Conservation (phyloP, 2,113 vertebrate genomes). For the Rhinichthys klamathensis region DNA sequence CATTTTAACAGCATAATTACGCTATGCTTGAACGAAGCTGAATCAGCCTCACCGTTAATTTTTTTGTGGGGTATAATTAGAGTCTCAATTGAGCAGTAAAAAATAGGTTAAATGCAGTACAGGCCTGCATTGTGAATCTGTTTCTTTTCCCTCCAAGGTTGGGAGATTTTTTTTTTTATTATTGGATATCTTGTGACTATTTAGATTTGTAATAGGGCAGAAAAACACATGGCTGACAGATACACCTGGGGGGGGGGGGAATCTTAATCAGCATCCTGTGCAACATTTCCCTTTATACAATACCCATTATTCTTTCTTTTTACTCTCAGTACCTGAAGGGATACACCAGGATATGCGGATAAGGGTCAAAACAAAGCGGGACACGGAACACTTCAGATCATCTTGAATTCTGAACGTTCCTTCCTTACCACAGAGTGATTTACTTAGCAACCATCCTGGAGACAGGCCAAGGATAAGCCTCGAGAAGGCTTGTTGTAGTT, state of each 20-base stretch:
- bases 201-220: slow-evolving; percentile 58
- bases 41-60: slow-evolving; percentile 67
- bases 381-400: slow-evolving; percentile 66
- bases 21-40: slow-evolving; percentile 60
- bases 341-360: slow-evolving; percentile 27
- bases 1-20: slow-evolving; percentile 65
- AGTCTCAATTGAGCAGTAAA: slow-evolving; percentile 57
- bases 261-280: slow-evolving; percentile 44
- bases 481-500: slow-evolving; percentile 63
- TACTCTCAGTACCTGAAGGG: slow-evolving; percentile 30
- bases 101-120: slow-evolving; percentile 52
- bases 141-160: slow-evolving; percentile 14
- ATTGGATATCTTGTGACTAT: slow-evolving; percentile 41
- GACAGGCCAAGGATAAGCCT: slow-evolving; percentile 68
- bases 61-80: slow-evolving; percentile 64
- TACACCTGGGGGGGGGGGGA: not conserved
- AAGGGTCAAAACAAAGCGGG: slow-evolving; percentile 52
- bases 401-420: slow-evolving; percentile 73
- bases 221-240: slow-evolving; percentile 71
- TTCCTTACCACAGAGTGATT: slow-evolving; percentile 72
- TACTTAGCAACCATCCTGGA: slow-evolving; percentile 77
- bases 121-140: slow-evolving; percentile 39
- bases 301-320: slow-evolving; percentile 1
- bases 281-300: slow-evolving; percentile 51
- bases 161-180: not conserved